These are phyloP conservation scores for Dusona sp. DNA, from an alignment of 2,888 invertebrate genomes.

Conservation along the genomic window DNA sequence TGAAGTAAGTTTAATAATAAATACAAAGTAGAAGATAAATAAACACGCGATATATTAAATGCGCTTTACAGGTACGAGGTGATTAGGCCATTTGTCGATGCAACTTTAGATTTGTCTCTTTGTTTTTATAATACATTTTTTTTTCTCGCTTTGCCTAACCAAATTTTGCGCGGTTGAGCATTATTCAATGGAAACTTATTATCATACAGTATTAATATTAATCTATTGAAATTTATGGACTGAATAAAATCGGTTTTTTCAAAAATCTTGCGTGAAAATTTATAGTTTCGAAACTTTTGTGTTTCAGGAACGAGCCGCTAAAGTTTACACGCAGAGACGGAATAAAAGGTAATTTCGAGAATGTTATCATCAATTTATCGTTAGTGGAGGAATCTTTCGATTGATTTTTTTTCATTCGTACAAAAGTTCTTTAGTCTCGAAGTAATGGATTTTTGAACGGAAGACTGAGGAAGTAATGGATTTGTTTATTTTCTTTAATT, in stretches of 20 bases:
- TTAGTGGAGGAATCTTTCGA: neutral
- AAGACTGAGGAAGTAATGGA: neutral
- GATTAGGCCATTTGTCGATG: constrained; percentile 40
- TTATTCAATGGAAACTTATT: neutral
- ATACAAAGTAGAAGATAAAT: constrained; percentile 48
- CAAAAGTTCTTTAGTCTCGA: neutral
- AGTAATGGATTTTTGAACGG: no score
- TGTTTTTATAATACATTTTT: constrained; percentile 8
- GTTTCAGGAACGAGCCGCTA: constrained; percentile 81
- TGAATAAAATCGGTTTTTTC: neutral
- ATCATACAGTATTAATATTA: neutral
- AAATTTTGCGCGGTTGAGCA: neutral
- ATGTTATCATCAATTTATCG: neutral
- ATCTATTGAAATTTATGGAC: neutral
- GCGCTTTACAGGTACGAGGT: constrained; percentile 56
- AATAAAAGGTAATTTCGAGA: constrained; percentile 84
- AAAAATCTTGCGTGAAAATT: constrained; percentile 15
- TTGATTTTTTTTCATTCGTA: neutral
- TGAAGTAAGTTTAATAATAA: constrained; percentile 77
- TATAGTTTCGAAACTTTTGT: constrained; percentile 61
- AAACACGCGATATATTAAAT: constrained; percentile 31
- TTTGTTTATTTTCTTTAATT: constrained; percentile 40
- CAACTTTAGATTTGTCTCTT: constrained; percentile 10
- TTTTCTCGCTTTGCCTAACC: constrained; percentile 26
- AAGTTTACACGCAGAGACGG: constrained; percentile 83